Evolutionary conservation across 2,113 vertebrate species (phyloP).

Genomic region (Mastomys coucha): DNA sequence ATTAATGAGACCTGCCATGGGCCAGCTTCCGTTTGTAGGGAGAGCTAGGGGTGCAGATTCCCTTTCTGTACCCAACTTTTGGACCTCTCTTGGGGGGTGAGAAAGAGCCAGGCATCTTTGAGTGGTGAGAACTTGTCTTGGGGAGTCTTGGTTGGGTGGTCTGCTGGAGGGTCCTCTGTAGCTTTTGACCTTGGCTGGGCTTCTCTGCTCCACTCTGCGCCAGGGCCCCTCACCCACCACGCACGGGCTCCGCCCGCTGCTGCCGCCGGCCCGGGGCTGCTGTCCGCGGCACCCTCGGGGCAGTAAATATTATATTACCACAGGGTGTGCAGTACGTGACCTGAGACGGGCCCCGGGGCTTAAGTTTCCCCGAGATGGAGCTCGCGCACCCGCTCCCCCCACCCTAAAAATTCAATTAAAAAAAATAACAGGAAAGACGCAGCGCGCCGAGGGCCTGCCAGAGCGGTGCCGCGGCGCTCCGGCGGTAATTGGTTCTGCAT

Average conservation of each 20-base stretch:
- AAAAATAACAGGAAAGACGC: constrained; percentile 82
- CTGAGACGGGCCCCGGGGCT: constrained; percentile 79
- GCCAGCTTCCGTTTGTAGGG: not conserved
- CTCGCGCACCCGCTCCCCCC: constrained; percentile 74
- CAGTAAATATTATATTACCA: constrained; percentile 83
- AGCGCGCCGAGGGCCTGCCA: constrained; percentile 76
- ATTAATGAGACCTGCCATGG: not conserved
- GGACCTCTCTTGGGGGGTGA: not conserved
- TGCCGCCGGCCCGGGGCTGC: constrained; percentile 43
- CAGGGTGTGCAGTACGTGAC: constrained; percentile 79
- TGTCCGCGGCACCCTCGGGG: constrained; percentile 68
- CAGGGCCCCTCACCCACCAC: constrained; percentile 32
- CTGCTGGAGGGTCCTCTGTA: constrained; percentile 14
- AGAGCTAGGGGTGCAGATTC: not conserved
- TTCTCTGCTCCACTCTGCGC: not conserved
- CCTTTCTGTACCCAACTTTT: not conserved
- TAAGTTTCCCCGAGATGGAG: constrained; percentile 79
- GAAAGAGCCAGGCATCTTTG: not conserved
- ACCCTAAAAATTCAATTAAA: constrained; percentile 84
- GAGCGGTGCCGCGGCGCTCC: constrained; percentile 71
- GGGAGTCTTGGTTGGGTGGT: constrained; percentile 68
- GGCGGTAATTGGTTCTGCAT: constrained; percentile 78
- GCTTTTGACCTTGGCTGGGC: constrained; percentile 36
- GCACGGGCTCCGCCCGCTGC: not conserved
- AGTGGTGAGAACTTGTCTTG: not conserved